Base-by-base conservation (phyloP, 2,888 invertebrate genomes). In the Nebria salina region DNA sequence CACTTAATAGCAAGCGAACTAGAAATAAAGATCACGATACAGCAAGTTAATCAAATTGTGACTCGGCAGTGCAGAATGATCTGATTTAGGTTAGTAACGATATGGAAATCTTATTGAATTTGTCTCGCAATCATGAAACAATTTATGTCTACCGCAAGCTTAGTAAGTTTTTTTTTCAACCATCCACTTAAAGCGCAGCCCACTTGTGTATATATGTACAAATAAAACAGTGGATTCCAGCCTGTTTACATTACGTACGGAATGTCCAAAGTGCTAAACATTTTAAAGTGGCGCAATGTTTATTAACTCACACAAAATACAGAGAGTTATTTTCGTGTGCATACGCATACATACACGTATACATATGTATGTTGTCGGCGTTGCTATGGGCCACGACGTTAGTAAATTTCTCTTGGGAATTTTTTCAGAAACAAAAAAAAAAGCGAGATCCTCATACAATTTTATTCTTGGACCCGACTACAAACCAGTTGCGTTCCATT, bases 301-400 rank as follows among this genome's bases (percentile, higher is more conserved):
- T 74, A 79, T 79, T 79, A 79, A 74, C 74, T 68, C 68, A 79
- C 74, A 79, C 79, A 79, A 78, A 78, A 74, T 74, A 74, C 73
- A 26, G 25, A n/a, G 79, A 79, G 68, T 74, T 79, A 79, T 79
- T 77, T 66, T 76, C 15, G 20, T 26, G 54, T 34, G 34, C 34
- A 34, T 34, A 34, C 34, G 1, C 34, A 34, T 34, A 5, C 1
- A 34, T 34, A 5, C 7, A 54, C 8, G 54, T 54, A 11, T 13
- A 54, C 54, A 11, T 8, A 8, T 7, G 7, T 13, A 34, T 54
- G 54, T 2, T 1, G 54, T 13, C 13, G 0, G 11, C 8, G 54
- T 13, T 54, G 54, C 54, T 54, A 13, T 3, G 11, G 8, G 54
- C 54, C 54, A 11, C 54, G 54, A 54, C 7, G 54, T 54, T 54